Base-by-base conservation (phyloP, 2,888 invertebrate genomes). In the Alcis repandata region DNA sequence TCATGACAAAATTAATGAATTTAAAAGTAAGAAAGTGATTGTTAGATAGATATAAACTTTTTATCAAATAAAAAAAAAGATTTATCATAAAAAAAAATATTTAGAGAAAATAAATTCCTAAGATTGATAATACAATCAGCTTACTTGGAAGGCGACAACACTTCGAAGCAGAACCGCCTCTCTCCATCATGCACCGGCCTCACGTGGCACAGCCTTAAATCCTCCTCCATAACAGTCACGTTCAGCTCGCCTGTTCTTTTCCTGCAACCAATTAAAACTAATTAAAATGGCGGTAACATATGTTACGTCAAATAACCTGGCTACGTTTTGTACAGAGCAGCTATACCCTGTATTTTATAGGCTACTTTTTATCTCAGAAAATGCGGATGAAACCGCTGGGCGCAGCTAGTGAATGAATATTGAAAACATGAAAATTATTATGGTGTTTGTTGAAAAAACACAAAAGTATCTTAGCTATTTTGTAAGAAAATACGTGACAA, bases 161-260 rank as follows among this genome's bases (percentile, higher is more conserved):
- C 97, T 95, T 99, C 99, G 85, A 99, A 99, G 89, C 99, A 99
- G 91, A 97, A 99, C 53, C 99, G 94, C 63, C 99, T 94, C 84
- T 99, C 99, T 19, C 97, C 96, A 78, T 99, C 98, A 6, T 95
- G 94, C 33, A 97, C 97, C 2, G 97, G 98, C 80, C 98, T 97
- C 15, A 99, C 99, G 0, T 98, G 97, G 85, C 99, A 99, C 62
- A 99, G 94, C 73, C 98, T 94, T 70, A 99, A 93, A 91, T 99
- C 99, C 80, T 99, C 98, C 86, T 99, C 99, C 99, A 99, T 99
- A 9, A 99, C 95, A 0, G 98, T 98, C 59, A 96, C 96, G 72
- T 95, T 95, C 68, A 96, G 95, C 81, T 98, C 98, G 8, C 97
- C 97, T 43, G 96, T 96, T 74, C 97, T 94, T 90, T 97, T 97